These are phyloP conservation scores for Oreamnos americanus DNA, from an alignment of 2,113 vertebrate species.

Conservation along the genomic window DNA sequence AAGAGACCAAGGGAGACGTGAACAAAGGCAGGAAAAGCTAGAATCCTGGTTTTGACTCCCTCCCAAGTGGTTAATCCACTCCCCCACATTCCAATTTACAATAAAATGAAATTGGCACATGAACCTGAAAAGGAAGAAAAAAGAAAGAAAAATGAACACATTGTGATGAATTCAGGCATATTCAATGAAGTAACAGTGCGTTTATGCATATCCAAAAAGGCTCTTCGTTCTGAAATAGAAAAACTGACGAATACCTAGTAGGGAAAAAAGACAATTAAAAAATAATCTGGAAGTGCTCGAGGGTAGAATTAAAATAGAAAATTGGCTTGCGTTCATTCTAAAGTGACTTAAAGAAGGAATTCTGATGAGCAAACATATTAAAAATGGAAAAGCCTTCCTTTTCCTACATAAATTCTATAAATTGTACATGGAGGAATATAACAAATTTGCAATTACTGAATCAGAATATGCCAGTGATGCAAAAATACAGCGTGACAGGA, in stretches of 20 bases:
- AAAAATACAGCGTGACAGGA: not conserved
- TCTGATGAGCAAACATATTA: not conserved
- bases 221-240: not conserved
- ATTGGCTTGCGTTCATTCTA: not conserved
- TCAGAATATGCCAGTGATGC: not conserved
- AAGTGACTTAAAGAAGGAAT: not conserved
- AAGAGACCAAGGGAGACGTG: conserved; percentile 23
- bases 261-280: not conserved
- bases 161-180: conserved; percentile 24
- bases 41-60: conserved; percentile 39
- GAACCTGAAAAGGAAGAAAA: conserved; percentile 64
- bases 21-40: conserved; percentile 43
- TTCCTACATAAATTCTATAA: not conserved
- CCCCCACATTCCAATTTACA: conserved; percentile 66
- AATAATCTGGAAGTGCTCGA: not conserved
- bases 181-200: conserved; percentile 16
- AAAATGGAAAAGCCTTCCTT: not conserved
- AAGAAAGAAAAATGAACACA: conserved; percentile 41
- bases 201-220: not conserved
- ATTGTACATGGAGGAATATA: not conserved
- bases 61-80: conserved; percentile 55
- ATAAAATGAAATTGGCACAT: conserved; percentile 67
- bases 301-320: not conserved
- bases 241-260: not conserved
- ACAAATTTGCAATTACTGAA: not conserved